Percentiles rank a stretch among this genome's conserved stretches.
These are phyloP conservation scores for Folsomia candida DNA, from an alignment of 2,888 invertebrate genomes.

Conservation along the genomic window DNA sequence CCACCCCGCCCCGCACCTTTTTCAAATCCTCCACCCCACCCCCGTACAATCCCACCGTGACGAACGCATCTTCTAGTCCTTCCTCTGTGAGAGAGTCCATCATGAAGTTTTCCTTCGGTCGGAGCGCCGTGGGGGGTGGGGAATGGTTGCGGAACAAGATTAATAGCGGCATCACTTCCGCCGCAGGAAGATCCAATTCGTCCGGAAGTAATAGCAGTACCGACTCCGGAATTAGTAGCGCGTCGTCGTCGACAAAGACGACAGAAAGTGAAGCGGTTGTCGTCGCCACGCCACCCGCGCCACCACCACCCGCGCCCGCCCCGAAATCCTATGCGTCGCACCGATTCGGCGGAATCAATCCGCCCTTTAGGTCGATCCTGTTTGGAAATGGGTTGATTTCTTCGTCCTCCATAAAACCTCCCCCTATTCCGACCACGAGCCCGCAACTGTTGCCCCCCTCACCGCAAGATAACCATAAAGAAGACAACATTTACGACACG, in stretches of 20 bases:
- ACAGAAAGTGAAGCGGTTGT: no score
- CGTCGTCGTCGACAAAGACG: no score
- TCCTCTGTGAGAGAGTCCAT: conserved; percentile 25
- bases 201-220: neutral
- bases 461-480: conserved; percentile 6
- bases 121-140: conserved; percentile 14
- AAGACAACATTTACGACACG: conserved; percentile 49
- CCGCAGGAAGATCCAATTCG: neutral
- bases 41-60: conserved; percentile 19
- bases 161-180: neutral
- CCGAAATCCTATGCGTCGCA: neutral
- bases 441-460: conserved; percentile 6
- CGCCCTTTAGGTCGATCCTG: neutral
- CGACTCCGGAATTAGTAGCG: no score
- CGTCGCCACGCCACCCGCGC: neutral
- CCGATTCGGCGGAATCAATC: neutral
- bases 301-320: neutral
- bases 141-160: neutral
- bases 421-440: conserved; percentile 17
- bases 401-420: neutral
- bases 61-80: conserved; percentile 19
- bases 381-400: neutral
- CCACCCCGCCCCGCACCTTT: neutral
- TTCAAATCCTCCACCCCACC: conserved; percentile 31
- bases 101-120: conserved; percentile 38